phyloP scores from a whole-genome alignment of 2,113 vertebrate species.

The Formicarius rufipectus region DNA sequence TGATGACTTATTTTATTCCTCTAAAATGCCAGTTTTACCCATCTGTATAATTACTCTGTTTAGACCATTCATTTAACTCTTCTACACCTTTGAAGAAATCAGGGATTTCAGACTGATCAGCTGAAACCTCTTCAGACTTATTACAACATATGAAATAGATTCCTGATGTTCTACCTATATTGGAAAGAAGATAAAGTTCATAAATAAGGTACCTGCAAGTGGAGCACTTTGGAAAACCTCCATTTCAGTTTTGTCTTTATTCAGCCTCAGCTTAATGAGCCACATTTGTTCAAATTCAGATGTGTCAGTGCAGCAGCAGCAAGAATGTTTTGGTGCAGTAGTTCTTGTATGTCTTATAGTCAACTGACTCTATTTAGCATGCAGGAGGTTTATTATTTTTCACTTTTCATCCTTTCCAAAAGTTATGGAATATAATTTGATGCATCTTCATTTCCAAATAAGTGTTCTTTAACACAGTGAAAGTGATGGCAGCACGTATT shows the following conservation, averaged over 20 bases:
- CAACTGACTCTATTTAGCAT: conserved; percentile 1
- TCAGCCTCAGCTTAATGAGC: conserved; percentile 16
- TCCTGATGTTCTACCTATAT: not conserved
- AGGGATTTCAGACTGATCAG: not conserved
- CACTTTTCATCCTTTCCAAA: conserved; percentile 7
- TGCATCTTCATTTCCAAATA: conserved; percentile 8
- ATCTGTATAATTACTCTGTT: not conserved
- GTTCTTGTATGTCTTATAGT: not conserved
- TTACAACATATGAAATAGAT: not conserved
- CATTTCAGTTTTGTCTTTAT: conserved; percentile 28
- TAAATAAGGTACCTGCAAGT: not conserved
- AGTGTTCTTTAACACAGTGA: not conserved
- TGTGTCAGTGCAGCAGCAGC: not conserved
- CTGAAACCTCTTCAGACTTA: not conserved
- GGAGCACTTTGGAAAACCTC: not conserved
- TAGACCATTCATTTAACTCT: not conserved
- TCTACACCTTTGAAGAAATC: not conserved
- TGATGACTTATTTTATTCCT: not conserved
- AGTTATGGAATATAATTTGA: not conserved
- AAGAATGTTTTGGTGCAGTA: not conserved
- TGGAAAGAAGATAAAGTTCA: not conserved
- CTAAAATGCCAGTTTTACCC: not conserved
- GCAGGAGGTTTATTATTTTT: not conserved
- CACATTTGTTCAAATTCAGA: conserved; percentile 44
- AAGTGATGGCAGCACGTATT: not conserved